Conservation (phyloP, 1,140 invertebrate species). For the Lordiphosa clarofinis region DNA sequence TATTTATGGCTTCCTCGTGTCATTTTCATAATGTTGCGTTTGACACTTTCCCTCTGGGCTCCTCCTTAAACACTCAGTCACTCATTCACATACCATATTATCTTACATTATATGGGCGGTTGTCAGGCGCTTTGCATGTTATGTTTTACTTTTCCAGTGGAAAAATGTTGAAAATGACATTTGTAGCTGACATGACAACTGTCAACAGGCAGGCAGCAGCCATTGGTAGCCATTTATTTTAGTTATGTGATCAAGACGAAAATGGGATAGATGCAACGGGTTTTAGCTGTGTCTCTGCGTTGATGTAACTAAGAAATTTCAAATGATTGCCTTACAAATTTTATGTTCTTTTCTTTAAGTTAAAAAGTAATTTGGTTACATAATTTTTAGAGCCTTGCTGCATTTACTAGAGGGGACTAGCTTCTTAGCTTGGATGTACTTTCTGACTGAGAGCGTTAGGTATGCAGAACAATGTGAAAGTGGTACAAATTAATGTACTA, state of each 20-base stretch:
- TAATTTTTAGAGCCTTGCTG: too few relatives aligned
- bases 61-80: conserved; percentile 33
- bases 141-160: conserved; percentile 38
- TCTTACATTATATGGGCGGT: conserved; percentile 62
- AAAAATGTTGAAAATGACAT: conserved; percentile 58
- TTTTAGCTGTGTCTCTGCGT: too few relatives aligned
- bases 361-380: too few relatives aligned
- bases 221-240: conserved; percentile 69
- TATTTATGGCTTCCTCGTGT: conserved; percentile 79
- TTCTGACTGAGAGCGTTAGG: too few relatives aligned
- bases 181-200: conserved; percentile 67
- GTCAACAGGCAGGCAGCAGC: conserved; percentile 50
- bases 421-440: too few relatives aligned
- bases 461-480: too few relatives aligned
- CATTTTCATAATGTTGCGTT: conserved; percentile 78
- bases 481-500: too few relatives aligned
- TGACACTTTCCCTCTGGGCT: conserved; percentile 72
- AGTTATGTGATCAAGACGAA: conserved; percentile 6
- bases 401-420: too few relatives aligned
- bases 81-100: conserved; percentile 47
- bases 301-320: too few relatives aligned
- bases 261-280: too few relatives aligned
- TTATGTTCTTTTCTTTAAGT: too few relatives aligned
- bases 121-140: conserved; percentile 19
- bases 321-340: too few relatives aligned